Evolutionary conservation across 2,888 invertebrate genomes (phyloP).

Genomic region (Opisthograptis luteolata): DNA sequence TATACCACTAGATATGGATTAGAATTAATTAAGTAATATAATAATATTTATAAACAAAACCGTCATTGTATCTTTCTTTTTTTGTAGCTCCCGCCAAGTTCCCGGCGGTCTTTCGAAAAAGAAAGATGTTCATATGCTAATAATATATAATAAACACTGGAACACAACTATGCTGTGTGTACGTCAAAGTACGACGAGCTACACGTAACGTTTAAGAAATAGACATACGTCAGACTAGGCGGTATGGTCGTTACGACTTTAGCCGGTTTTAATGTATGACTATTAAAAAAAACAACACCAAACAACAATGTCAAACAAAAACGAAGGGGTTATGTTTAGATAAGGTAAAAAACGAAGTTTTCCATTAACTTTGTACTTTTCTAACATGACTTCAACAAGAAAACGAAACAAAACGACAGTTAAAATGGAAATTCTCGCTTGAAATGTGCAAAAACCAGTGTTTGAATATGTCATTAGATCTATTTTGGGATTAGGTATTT

Average conservation of each 20-base stretch:
- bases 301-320: slow-evolving; percentile 53
- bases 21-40: slow-evolving; percentile 21
- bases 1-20: slow-evolving; percentile 55
- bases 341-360: slow-evolving; percentile 51
- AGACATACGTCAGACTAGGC: too few relatives aligned
- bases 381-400: slow-evolving; percentile 31
- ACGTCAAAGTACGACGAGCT: too few relatives aligned
- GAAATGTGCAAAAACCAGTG: slow-evolving; percentile 40
- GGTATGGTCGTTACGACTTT: too few relatives aligned
- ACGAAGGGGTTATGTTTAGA: slow-evolving; percentile 64
- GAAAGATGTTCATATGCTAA: too few relatives aligned
- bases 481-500: slow-evolving; percentile 76
- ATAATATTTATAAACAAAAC: neutral
- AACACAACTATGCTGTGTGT: too few relatives aligned
- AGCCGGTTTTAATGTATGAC: too few relatives aligned
- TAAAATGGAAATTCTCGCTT: slow-evolving; percentile 30
- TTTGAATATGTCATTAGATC: slow-evolving; percentile 60
- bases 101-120: too few relatives aligned
- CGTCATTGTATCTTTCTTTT: too few relatives aligned
- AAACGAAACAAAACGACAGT: slow-evolving; percentile 30
- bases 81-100: too few relatives aligned
- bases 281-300: too few relatives aligned
- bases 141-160: too few relatives aligned
- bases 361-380: slow-evolving; percentile 41
- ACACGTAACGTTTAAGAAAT: too few relatives aligned